A percentile compares a stretch with the other conserved stretches of the same genome.
These are phyloP conservation scores for Napeogenes inachia DNA, from an alignment of 2,888 invertebrate genomes.

Conservation along the genomic window DNA sequence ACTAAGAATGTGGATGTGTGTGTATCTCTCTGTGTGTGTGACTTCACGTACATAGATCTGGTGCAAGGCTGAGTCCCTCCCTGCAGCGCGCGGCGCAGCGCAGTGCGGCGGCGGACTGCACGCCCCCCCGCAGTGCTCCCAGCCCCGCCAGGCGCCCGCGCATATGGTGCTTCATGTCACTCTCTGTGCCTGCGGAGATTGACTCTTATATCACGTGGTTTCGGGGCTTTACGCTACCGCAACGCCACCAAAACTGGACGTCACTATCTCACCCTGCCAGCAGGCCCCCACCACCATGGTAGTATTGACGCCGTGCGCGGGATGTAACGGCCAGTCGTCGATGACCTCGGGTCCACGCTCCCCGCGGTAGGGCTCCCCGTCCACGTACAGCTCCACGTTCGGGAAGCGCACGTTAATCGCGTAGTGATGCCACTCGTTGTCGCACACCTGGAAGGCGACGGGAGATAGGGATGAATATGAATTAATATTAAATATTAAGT, in stretches of 20 bases:
- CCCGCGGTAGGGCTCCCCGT: slow-evolving; percentile 83
- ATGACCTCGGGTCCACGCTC: slow-evolving; percentile 94
- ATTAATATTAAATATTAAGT: too few species aligned
- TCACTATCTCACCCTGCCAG: slow-evolving; percentile 86
- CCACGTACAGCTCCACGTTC: slow-evolving; percentile 91
- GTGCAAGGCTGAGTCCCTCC: slow-evolving; percentile 81
- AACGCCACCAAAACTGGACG: too few species aligned
- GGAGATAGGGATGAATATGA: too few species aligned
- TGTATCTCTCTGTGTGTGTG: too few species aligned
- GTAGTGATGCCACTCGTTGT: slow-evolving; percentile 99
- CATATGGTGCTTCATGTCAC: slow-evolving; percentile 93
- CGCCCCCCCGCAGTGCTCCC: slow-evolving; percentile 85
- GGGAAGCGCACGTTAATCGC: slow-evolving; percentile 95
- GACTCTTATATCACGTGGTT: too few species aligned
- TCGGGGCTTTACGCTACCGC: too few species aligned
- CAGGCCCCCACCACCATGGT: slow-evolving; percentile 97
- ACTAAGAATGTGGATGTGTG: too few species aligned
- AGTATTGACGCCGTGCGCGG: slow-evolving; percentile 95
- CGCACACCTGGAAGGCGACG: slow-evolving; percentile 83
- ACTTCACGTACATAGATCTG: not conserved
- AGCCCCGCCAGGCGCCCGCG: slow-evolving; percentile 93
- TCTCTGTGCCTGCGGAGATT: slow-evolving; percentile 83
- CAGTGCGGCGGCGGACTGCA: slow-evolving; percentile 85
- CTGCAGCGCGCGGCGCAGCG: slow-evolving; percentile 89
- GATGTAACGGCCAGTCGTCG: slow-evolving; percentile 99